These are phyloP conservation scores for Morbakka virulenta DNA, from an alignment of 30 jellyfish, hydroid and myxozoan species.

Conservation along the genomic window DNA sequence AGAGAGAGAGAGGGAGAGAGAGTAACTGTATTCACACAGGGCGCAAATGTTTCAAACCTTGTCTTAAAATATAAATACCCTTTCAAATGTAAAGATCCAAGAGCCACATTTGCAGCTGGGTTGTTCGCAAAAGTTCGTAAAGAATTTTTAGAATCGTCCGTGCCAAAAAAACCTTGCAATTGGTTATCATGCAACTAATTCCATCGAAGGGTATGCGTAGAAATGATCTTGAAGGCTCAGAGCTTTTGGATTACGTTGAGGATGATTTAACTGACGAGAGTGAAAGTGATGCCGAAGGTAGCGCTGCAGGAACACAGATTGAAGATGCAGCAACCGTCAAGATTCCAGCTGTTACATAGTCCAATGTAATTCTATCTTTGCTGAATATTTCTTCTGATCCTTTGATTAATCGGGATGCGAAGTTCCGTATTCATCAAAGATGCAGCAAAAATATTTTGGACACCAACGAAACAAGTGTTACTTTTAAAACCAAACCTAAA, in stretches of 20 bases:
- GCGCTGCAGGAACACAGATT: too few relatives aligned
- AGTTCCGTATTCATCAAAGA: too few relatives aligned
- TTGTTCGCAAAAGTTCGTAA: background rate
- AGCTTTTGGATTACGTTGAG: slow-evolving; percentile 14
- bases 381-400: slow-evolving; percentile 28
- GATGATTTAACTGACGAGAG: slow-evolving; percentile 17
- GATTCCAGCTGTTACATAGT: background rate
- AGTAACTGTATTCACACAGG: too few relatives aligned
- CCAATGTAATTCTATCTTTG: slow-evolving; percentile 13
- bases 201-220: slow-evolving; percentile 36
- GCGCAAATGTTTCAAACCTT: too few relatives aligned
- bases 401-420: slow-evolving; percentile 12
- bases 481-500: slow-evolving; percentile 16
- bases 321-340: background rate
- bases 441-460: slow-evolving; percentile 7
- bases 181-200: slow-evolving; percentile 13
- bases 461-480: slow-evolving; percentile 22
- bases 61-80: too few relatives aligned
- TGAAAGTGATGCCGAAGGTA: slow-evolving; percentile 28
- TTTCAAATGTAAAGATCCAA: too few relatives aligned
- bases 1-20: too few relatives aligned
- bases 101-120: too few relatives aligned
- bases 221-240: slow-evolving; percentile 45
- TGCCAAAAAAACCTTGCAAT: slow-evolving; percentile 29
- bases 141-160: slow-evolving; percentile 5